phyloP scores from a whole-genome alignment of 2,797 vertebrate genomes.

The Scarus forsteni region DNA sequence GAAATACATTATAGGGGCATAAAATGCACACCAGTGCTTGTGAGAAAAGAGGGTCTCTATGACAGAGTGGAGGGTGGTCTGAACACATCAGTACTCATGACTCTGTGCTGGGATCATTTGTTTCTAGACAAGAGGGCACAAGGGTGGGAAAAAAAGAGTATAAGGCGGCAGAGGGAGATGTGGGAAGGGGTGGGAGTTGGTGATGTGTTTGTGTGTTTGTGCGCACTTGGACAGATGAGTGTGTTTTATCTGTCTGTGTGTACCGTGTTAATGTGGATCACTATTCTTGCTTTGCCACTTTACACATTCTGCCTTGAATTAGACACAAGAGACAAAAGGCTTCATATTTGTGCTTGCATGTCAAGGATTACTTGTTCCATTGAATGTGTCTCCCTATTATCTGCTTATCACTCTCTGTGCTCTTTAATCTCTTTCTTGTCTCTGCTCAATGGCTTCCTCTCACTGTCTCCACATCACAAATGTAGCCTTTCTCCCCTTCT shows the following conservation, averaged over 20 bases:
- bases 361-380: conserved; percentile 92
- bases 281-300: conserved; percentile 81
- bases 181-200: conserved; percentile 55
- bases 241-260: conserved; percentile 77
- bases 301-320: conserved; percentile 84
- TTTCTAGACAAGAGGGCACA: conserved; percentile 85
- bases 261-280: conserved; percentile 82
- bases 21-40: conserved; percentile 81
- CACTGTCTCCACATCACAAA: conserved; percentile 87
- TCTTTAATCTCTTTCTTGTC: conserved; percentile 94
- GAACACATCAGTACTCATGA: conserved; percentile 82
- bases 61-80: conserved; percentile 83
- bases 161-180: conserved; percentile 65
- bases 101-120: conserved; percentile 86
- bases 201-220: conserved; percentile 53
- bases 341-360: conserved; percentile 90
- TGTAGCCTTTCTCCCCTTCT: conserved; percentile 84
- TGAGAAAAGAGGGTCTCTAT: conserved; percentile 72
- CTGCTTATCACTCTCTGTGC: conserved; percentile 91
- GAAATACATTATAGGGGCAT: conserved; percentile 72
- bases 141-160: conserved; percentile 80
- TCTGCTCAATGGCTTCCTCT: conserved; percentile 90
- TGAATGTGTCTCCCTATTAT: conserved; percentile 91
- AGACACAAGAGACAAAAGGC: conserved; percentile 90
- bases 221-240: conserved; percentile 66